Evolutionary conservation across 2,797 vertebrate species (phyloP).

Genomic region (Sciaenops ocellatus): DNA sequence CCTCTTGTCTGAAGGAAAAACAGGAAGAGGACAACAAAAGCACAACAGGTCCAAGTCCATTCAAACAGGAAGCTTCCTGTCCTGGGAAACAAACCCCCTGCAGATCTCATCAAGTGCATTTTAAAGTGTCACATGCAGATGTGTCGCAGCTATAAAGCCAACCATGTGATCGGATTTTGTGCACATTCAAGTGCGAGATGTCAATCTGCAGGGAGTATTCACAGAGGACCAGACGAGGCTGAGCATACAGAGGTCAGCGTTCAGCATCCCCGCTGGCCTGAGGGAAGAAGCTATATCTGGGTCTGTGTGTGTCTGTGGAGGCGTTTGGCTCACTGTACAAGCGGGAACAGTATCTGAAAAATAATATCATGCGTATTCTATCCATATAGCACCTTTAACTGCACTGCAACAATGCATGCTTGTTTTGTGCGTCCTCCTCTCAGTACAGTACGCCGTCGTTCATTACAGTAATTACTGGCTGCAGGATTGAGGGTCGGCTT

Average conservation of each 20-base stretch:
- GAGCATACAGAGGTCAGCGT: not conserved
- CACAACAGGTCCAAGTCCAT: no score
- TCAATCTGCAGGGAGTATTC: not conserved
- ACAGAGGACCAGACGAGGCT: not conserved
- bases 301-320: not conserved
- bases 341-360: not conserved
- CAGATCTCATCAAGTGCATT: no score
- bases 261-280: not conserved
- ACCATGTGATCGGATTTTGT: not conserved
- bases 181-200: not conserved
- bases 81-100: no score
- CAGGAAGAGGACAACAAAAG: no score
- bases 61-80: no score
- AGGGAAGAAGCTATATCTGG: not conserved
- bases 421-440: slow-evolving; percentile 1
- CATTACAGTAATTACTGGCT: slow-evolving; percentile 57
- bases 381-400: not conserved
- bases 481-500: slow-evolving; percentile 21
- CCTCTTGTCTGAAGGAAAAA: no score
- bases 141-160: no score
- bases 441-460: slow-evolving; percentile 4
- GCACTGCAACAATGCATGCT: not conserved
- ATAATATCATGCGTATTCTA: not conserved
- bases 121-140: no score
- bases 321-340: not conserved